Evolutionary conservation across 2,113 vertebrate species (phyloP), one percentile per base, ranked within the genome.

Genomic region (Ginglymostoma cirratum): DNA sequence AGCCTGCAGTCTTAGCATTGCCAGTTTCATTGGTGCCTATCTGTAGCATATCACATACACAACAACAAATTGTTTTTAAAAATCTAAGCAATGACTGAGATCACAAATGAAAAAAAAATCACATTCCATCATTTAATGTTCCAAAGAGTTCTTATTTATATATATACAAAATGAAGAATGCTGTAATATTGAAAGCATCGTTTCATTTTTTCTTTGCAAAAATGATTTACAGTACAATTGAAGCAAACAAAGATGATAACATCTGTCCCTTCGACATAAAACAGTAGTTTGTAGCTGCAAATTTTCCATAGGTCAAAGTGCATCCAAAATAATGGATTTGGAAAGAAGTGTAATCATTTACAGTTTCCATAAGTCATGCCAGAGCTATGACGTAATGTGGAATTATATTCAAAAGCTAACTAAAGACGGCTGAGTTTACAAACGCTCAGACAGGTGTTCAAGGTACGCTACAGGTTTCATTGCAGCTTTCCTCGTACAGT

Each of bases 221-320:
- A 95, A 48, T 52, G 69, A 95, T 72, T 72, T 95, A 70, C 94
- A 30, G 24, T 27, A 72, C 42, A 95, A 95, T 95, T 27, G 27
- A 52, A 52, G 67, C 4, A 17, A 94, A 67, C n/a, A 69, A 95
- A 95, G 45, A 72, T 45, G 48, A 30, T 48, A 95, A 95, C 94
- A 95, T 95, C 94, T 95, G 94, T 72, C 67, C 94, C 24, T 95
- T 52, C 42, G 34, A 76, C 30, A 95, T 72, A 95, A 72, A 95
- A 52, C 94, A 72, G 42, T 45, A 34, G 23, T 76, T 72, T 27
- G 34, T 45, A 52, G 94, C 69, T 52, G 19, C 69, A 76, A 15
- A 76, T 72, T 27, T 72, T 95, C 66, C 38, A 21, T 15, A 76
- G 19, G 69, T 48, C 94, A 52, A 45, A 10, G 23, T 93, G 61